Percentiles rank a stretch among this genome's conserved stretches.
These are phyloP conservation scores for Rallus crepitans DNA, from an alignment of 2,797 vertebrate species.

Conservation along the genomic window DNA sequence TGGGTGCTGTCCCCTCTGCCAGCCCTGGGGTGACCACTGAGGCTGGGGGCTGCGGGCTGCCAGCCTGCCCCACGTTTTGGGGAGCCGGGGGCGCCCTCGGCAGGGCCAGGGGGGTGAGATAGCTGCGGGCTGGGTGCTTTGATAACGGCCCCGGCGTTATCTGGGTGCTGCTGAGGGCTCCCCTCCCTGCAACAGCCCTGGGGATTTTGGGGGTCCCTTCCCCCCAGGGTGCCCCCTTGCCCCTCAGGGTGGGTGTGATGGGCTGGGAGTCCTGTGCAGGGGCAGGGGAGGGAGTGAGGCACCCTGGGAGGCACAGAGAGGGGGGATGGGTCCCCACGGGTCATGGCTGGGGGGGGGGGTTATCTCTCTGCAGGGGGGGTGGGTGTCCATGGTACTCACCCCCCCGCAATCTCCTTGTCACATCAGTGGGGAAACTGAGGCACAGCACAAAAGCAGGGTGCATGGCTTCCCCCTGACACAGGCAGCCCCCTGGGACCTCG, in stretches of 20 bases:
- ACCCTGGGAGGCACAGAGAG: not conserved
- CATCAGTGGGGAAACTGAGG: not conserved
- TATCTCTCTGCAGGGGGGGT: not conserved
- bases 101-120: rapidly evolving
- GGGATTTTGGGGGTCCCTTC: not conserved
- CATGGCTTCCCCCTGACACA: rapidly evolving
- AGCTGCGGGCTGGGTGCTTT: not conserved
- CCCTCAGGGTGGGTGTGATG: rapidly evolving
- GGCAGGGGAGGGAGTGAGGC: not conserved
- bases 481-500: not conserved
- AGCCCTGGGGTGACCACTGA: not conserved
- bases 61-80: rapidly evolving
- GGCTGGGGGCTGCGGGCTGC: rapidly evolving
- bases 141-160: constrained; percentile 41
- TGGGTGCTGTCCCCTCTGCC: rapidly evolving
- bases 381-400: not conserved
- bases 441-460: rapidly evolving
- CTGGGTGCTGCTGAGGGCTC: not conserved
- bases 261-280: not conserved
- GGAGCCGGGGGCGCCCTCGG: rapidly evolving
- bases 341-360: not conserved
- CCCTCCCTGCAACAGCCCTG: not conserved
- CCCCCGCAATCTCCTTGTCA: rapidly evolving
- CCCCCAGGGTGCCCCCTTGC: rapidly evolving
- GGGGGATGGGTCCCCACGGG: rapidly evolving